Conservation (phyloP, 2,888 invertebrate species). For the Folsomia manolachei region DNA sequence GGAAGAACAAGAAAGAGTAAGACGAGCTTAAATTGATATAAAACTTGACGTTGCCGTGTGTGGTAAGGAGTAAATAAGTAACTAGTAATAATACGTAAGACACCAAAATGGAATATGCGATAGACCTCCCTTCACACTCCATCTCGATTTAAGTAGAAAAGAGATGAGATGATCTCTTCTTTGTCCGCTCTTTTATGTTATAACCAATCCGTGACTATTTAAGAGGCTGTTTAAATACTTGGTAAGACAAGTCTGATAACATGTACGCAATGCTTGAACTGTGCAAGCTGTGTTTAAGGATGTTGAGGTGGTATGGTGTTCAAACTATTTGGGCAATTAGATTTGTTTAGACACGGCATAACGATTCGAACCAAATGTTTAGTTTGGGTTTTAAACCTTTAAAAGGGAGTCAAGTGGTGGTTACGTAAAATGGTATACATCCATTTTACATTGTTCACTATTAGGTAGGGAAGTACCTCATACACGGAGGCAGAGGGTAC, state of each 20-base stretch:
- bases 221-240: neutral
- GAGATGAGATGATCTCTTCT: too few species aligned
- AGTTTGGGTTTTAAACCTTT: neutral
- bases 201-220: neutral
- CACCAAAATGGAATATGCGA: too few species aligned
- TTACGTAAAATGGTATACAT: neutral
- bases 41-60: too few species aligned
- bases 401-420: neutral
- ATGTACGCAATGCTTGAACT: too few species aligned
- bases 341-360: slow-evolving; percentile 14
- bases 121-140: too few species aligned
- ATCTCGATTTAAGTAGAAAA: too few species aligned
- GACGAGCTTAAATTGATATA: too few species aligned
- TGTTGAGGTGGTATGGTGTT: neutral
- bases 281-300: neutral
- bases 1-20: too few species aligned
- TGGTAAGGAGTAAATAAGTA: too few species aligned
- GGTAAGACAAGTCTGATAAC: neutral
- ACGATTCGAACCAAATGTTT: neutral
- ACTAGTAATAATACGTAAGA: too few species aligned
- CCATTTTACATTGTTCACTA: neutral
- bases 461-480: too few species aligned
- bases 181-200: too few species aligned
- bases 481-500: neutral
- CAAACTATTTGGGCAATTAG: slow-evolving; percentile 10